Conservation (phyloP, 2,888 invertebrate species). For the Cotesia congregata region DNA sequence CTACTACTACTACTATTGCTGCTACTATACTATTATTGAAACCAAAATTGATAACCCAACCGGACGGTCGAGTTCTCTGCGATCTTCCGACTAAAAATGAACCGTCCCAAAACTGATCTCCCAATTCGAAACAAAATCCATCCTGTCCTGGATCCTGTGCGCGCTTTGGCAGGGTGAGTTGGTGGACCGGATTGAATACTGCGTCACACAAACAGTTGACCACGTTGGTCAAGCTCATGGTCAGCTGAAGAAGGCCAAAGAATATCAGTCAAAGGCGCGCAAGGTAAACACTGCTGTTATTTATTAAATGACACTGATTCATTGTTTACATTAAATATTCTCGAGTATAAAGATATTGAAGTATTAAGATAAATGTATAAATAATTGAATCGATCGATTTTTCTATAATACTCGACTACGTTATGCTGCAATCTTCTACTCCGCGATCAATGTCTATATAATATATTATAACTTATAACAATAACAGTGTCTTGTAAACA, state of each 20-base stretch:
- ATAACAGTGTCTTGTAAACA: not conserved
- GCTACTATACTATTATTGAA: constrained; percentile 20
- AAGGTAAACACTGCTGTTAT: constrained; percentile 78
- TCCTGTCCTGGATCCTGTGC: constrained; percentile 43
- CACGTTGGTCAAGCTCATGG: constrained; percentile 85
- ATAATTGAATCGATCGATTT: too few relatives aligned
- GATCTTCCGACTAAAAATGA: constrained; percentile 44
- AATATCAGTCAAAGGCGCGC: constrained; percentile 89
- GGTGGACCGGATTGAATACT: constrained; percentile 94
- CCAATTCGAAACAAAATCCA: constrained; percentile 26
- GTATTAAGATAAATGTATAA: too few relatives aligned
- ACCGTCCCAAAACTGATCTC: not conserved
- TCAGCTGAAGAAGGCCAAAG: constrained; percentile 84
- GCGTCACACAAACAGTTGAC: constrained; percentile 88
- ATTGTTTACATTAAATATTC: too few relatives aligned
- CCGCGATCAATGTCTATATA: too few relatives aligned
- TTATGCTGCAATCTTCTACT: too few relatives aligned
- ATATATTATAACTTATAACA: not conserved
- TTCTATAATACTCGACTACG: too few relatives aligned
- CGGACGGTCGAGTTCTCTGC: constrained; percentile 34
- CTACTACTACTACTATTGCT: not conserved
- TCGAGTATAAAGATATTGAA: too few relatives aligned
- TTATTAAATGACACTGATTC: not conserved
- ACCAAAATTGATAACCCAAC: not conserved
- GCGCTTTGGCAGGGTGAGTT: constrained; percentile 84